Percentiles rank a stretch among this genome's conserved stretches.
Conservation (phyloP, 2,888 invertebrate species). For the Cecidostiba fungosa region DNA sequence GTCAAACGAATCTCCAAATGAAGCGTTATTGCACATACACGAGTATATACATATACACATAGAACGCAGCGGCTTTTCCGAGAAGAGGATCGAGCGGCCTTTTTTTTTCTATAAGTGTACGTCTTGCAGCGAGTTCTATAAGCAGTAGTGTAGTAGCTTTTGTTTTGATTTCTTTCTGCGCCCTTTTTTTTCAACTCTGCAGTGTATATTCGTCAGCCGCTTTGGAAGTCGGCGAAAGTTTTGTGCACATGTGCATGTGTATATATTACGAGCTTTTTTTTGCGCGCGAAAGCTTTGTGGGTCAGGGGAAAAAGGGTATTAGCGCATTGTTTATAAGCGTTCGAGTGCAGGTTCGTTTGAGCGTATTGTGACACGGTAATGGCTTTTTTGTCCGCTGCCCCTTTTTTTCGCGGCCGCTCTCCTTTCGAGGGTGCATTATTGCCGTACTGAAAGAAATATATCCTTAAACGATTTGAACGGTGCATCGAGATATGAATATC, state of each 20-base stretch:
- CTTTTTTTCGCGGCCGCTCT: not conserved
- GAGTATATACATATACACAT: slow-evolving; percentile 1
- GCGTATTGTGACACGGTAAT: not conserved
- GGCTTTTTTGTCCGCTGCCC: not conserved
- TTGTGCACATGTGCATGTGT: not conserved
- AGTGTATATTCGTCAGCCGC: too few species aligned
- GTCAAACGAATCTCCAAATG: slow-evolving; percentile 53
- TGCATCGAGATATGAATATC: not conserved
- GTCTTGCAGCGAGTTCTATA: slow-evolving; percentile 8
- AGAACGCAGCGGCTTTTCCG: slow-evolving; percentile 16
- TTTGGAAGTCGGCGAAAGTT: too few species aligned
- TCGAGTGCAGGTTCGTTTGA: slow-evolving; percentile 10
- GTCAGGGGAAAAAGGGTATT: slow-evolving; percentile 23
- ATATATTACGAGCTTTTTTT: not conserved
- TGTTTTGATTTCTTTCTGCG: not conserved
- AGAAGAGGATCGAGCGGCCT: slow-evolving; percentile 27
- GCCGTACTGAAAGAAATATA: not conserved
- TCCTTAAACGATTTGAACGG: not conserved
- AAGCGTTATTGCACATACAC: slow-evolving; percentile 23
- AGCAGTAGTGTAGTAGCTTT: not conserved
- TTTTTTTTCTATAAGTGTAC: slow-evolving; percentile 4
- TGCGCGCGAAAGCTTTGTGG: not conserved
- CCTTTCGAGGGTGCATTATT: not conserved
- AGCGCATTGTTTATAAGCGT: slow-evolving; percentile 22
- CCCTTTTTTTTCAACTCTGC: not conserved